Conservation (phyloP, 2,113 vertebrate species). For the sheep (Ovis aries) region DNA sequence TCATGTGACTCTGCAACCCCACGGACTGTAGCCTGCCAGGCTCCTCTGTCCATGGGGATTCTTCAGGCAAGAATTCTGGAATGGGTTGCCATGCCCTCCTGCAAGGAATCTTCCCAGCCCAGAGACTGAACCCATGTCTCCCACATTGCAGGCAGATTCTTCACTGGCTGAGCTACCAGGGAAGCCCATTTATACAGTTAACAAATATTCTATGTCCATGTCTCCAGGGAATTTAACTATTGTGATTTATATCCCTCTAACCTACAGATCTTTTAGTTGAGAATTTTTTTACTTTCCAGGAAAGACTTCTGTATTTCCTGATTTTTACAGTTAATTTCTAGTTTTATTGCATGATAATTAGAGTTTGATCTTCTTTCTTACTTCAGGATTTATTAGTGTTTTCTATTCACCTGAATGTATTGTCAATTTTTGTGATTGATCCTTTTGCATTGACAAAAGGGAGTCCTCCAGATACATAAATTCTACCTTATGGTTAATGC, state of each 20-base stretch:
- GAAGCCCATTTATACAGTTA: neutral
- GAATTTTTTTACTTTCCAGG: neutral
- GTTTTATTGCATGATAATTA: neutral
- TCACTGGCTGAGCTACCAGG: neutral
- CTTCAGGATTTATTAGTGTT: neutral
- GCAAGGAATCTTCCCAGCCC: neutral
- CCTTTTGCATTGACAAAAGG: neutral
- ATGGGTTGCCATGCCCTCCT: neutral
- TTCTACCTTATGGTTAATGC: neutral
- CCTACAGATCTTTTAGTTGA: neutral
- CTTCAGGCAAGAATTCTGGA: neutral
- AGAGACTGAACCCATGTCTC: neutral
- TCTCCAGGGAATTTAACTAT: neutral
- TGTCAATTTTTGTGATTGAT: neutral
- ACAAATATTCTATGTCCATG: neutral
- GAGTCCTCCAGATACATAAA: neutral
- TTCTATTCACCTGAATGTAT: neutral
- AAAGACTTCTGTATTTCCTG: neutral
- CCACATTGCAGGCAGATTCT: neutral
- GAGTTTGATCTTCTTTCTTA: neutral
- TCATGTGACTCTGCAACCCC: neutral
- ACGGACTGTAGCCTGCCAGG: neutral
- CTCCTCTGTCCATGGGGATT: neutral
- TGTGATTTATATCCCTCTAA: neutral
- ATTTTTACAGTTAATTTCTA: neutral